Evolutionary conservation across 2,888 invertebrate genomes (phyloP).

Genomic region (Megaustenia siamemsis): DNA sequence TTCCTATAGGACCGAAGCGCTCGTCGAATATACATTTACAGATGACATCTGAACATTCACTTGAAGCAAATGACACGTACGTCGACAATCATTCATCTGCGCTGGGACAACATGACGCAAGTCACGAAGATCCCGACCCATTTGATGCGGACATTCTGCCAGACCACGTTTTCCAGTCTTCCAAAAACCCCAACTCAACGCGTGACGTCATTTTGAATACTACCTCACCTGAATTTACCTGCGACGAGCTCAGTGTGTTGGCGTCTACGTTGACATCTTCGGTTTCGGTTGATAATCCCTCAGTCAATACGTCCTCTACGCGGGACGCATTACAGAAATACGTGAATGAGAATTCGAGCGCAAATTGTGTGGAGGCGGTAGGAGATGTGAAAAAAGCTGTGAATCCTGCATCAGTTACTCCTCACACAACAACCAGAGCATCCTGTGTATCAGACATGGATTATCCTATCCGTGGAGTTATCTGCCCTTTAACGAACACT

Average conservation of each 20-base stretch:
- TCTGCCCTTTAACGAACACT: constrained; percentile 66
- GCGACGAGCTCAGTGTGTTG: not conserved
- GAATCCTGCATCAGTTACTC: not conserved
- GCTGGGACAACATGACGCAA: not conserved
- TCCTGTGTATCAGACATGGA: constrained; percentile 52
- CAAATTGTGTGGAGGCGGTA: not conserved
- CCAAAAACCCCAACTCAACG: not conserved
- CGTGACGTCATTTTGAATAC: not conserved
- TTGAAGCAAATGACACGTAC: not conserved
- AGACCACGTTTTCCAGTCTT: not conserved
- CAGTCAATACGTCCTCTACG: not conserved
- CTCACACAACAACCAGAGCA: not conserved
- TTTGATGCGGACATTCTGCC: not conserved
- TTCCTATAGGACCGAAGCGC: too few species aligned
- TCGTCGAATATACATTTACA: not conserved
- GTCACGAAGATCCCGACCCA: not conserved
- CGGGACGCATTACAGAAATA: not conserved
- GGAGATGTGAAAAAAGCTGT: not conserved
- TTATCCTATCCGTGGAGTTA: constrained; percentile 73
- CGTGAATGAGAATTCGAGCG: not conserved
- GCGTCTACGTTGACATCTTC: not conserved
- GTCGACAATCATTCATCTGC: not conserved
- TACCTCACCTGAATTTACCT: not conserved
- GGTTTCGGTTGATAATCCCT: constrained; percentile 3
- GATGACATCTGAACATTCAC: not conserved